These are phyloP conservation scores for Trichonephila clavata DNA, from an alignment of 1,140 invertebrate genomes.

Conservation along the genomic window DNA sequence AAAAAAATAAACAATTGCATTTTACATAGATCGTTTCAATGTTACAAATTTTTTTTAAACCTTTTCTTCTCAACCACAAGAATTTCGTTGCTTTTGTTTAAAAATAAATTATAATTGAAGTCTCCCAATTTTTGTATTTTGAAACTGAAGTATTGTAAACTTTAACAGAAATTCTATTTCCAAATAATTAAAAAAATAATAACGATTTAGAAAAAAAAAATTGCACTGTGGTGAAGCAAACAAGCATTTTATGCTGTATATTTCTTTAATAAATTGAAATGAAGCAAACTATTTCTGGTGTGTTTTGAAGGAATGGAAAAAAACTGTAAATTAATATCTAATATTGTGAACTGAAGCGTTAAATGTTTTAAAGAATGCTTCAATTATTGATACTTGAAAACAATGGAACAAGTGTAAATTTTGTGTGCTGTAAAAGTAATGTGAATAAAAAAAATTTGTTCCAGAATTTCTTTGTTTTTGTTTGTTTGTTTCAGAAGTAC, in stretches of 20 bases:
- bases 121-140: too few relatives aligned
- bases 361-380: conserved; percentile 1
- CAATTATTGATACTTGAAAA: conserved; percentile 31
- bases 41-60: not conserved
- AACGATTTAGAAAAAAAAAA: not conserved
- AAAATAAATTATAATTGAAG: too few relatives aligned
- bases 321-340: conserved; percentile 34
- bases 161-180: too few relatives aligned
- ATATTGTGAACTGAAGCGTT: conserved; percentile 16
- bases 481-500: not conserved
- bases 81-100: not conserved
- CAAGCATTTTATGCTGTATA: conserved; percentile 14
- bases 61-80: not conserved
- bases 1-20: not conserved
- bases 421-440: conserved; percentile 64
- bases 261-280: not conserved
- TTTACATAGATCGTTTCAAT: not conserved
- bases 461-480: conserved; percentile 3
- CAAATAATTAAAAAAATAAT: not conserved
- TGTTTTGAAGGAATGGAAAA: conserved; percentile 28
- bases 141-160: too few relatives aligned
- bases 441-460: conserved; percentile 71
- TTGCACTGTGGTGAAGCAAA: not conserved
- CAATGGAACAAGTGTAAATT: conserved; percentile 50
- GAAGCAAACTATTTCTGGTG: conserved; percentile 3